Conservation (phyloP, 2,888 invertebrate species). For the Teleiodes luculella region DNA sequence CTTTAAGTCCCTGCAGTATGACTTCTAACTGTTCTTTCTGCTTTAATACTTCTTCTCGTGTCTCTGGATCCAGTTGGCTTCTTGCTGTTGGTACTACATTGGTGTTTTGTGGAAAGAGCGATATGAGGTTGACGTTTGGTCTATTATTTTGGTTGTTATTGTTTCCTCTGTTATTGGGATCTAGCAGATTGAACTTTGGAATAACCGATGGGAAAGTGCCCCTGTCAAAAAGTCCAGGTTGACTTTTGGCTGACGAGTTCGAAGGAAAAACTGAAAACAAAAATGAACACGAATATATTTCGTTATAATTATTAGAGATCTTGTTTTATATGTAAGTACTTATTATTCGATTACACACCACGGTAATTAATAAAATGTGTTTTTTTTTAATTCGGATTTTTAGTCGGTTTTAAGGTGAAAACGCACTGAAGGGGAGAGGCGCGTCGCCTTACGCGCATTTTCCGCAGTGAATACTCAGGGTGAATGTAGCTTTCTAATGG, state of each 20-base stretch:
- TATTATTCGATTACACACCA: too few species aligned
- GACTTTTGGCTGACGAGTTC: not conserved
- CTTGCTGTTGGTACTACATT: not conserved
- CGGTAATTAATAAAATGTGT: too few species aligned
- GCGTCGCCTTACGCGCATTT: too few species aligned
- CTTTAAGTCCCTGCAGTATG: slow-evolving; percentile 7
- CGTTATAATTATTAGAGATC: not conserved
- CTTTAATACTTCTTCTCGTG: not conserved
- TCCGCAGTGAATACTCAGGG: too few species aligned
- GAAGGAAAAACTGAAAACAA: not conserved
- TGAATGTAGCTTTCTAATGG: too few species aligned
- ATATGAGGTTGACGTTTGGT: not conserved
- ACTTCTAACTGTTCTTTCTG: slow-evolving; percentile 5
- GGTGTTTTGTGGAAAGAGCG: not conserved
- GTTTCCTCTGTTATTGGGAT: not conserved
- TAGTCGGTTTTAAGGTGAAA: too few species aligned
- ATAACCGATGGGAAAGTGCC: not conserved
- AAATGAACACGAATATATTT: not conserved
- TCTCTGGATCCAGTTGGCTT: not conserved
- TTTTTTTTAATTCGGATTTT: too few species aligned
- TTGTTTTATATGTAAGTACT: too few species aligned
- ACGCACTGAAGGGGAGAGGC: too few species aligned
- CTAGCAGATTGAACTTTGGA: not conserved
- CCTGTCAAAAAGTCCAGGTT: not conserved
- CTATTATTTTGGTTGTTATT: not conserved